Percentiles rank a stretch among this genome's conserved stretches.
phyloP scores from a whole-genome alignment of 2,113 vertebrate genomes.

The Halichoeres trimaculatus region DNA sequence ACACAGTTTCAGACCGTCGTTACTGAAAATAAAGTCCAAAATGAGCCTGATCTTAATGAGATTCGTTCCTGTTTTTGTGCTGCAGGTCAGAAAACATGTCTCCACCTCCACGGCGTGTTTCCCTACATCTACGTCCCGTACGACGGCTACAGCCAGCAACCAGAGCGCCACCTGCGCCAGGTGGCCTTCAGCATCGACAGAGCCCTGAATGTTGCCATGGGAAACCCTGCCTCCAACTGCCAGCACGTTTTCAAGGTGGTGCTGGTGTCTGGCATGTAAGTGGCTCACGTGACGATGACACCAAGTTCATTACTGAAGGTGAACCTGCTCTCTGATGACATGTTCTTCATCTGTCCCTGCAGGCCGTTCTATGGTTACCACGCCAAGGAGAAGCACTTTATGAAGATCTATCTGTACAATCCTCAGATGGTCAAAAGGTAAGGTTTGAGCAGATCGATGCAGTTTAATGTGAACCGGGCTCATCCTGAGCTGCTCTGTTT shows the following conservation, averaged over 20 bases:
- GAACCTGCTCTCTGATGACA: background rate
- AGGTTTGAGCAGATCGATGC: constrained; percentile 34
- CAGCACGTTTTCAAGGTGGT: constrained; percentile 97
- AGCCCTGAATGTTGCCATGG: constrained; percentile 95
- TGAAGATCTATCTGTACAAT: constrained; percentile 99
- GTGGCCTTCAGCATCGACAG: constrained; percentile 98
- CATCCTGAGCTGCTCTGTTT: constrained; percentile 14
- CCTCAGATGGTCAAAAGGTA: constrained; percentile 98
- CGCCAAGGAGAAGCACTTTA: constrained; percentile 94
- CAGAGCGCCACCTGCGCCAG: constrained; percentile 91
- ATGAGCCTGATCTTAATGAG: background rate
- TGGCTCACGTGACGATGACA: background rate
- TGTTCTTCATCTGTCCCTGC: constrained; percentile 51
- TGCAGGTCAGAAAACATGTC: constrained; percentile 97
- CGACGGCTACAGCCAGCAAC: constrained; percentile 88
- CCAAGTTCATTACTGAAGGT: background rate
- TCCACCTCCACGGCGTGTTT: constrained; percentile 95
- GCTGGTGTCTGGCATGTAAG: constrained; percentile 97
- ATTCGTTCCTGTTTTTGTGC: constrained; percentile 11
- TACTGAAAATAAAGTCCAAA: too few relatives aligned
- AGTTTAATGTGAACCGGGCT: constrained; percentile 19
- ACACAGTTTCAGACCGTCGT: too few relatives aligned
- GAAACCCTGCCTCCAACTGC: constrained; percentile 90
- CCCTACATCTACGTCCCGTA: constrained; percentile 97
- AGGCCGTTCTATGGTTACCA: constrained; percentile 99